phyloP scores from a whole-genome alignment of 2,113 vertebrate species.

The Pedionomus torquatus region DNA sequence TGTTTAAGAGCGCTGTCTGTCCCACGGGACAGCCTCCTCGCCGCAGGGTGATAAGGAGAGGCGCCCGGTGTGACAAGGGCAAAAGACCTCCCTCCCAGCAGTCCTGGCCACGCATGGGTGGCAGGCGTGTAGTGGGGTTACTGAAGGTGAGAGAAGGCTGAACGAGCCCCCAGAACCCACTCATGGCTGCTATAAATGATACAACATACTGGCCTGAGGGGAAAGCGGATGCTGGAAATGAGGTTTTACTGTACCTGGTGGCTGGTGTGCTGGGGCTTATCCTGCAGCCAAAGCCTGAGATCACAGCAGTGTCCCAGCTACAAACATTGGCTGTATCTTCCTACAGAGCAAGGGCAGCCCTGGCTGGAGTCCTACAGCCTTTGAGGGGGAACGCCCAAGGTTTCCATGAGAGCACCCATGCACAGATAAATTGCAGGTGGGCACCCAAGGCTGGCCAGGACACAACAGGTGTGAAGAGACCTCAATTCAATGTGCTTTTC shows the following conservation, averaged over 20 bases:
- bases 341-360: not conserved
- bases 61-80: rapidly evolving
- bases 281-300: not conserved
- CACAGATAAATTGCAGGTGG: not conserved
- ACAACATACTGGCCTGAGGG: not conserved
- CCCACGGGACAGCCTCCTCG: rapidly evolving
- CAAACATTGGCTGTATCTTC: not conserved
- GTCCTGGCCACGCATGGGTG: not conserved
- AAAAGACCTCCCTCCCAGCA: not conserved
- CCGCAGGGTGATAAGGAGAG: rapidly evolving
- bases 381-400: not conserved
- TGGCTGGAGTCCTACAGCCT: not conserved
- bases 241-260: rapidly evolving
- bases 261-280: not conserved
- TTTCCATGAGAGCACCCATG: not conserved
- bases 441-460: not conserved
- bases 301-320: not conserved
- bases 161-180: rapidly evolving
- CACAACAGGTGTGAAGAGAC: not conserved
- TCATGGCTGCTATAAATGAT: not conserved
- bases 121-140: rapidly evolving
- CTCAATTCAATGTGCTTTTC: not conserved
- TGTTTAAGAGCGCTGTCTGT: not conserved
- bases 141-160: not conserved
- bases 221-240: not conserved